phyloP scores from a whole-genome alignment of 1,140 invertebrate species.

The Pachyrhynchus sulphureomaculatus region DNA sequence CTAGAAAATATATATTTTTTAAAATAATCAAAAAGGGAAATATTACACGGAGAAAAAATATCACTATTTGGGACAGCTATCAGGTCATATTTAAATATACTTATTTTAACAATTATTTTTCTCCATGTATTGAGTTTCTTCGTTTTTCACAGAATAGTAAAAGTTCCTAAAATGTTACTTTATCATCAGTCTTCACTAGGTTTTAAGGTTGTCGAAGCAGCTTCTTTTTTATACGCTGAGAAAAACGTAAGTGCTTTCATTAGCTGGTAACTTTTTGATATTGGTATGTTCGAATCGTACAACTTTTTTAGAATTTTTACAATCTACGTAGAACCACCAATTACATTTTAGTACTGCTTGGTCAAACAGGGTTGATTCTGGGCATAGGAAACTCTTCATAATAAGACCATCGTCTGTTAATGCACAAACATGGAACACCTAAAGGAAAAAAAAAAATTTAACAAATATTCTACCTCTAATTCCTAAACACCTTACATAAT shows the following conservation, averaged over 20 bases:
- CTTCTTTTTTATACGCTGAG: conserved; percentile 73
- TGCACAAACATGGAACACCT: conserved; percentile 89
- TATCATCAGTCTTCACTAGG: conserved; percentile 1
- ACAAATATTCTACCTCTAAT: too few species aligned
- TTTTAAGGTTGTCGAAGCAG: conserved; percentile 30
- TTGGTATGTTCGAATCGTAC: conserved; percentile 85
- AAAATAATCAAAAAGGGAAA: too few species aligned
- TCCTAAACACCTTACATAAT: too few species aligned
- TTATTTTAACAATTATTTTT: too few species aligned
- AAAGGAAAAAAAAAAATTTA: too few species aligned
- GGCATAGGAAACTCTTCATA: conserved; percentile 86
- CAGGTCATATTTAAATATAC: too few species aligned
- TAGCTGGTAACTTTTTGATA: conserved; percentile 87
- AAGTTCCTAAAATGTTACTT: too few species aligned
- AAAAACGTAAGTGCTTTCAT: conserved; percentile 89
- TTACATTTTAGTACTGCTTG: conserved; percentile 88
- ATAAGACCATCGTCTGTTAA: conserved; percentile 84
- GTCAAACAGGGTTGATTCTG: conserved; percentile 85
- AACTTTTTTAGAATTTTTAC: conserved; percentile 73
- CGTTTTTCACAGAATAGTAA: too few species aligned
- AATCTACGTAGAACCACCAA: conserved; percentile 91
- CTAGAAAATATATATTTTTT: too few species aligned
- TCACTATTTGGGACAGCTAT: too few species aligned
- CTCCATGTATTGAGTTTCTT: too few species aligned
- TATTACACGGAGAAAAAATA: too few species aligned